These are phyloP conservation scores for Aphidius gifuensis DNA, from an alignment of 1,140 invertebrate species.

Conservation along the genomic window DNA sequence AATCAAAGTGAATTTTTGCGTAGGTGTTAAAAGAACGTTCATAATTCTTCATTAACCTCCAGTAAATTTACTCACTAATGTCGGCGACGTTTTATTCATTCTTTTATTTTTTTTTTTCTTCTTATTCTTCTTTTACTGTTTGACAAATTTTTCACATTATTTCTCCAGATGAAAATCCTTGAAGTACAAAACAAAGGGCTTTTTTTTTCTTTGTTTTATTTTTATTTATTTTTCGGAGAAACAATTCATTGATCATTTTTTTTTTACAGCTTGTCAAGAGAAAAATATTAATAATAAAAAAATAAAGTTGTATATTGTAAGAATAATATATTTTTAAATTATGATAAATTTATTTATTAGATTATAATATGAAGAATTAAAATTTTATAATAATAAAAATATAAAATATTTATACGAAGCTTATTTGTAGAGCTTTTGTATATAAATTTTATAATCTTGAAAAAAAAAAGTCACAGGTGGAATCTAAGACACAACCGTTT, in stretches of 20 bases:
- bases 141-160: neutral
- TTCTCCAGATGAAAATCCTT: neutral
- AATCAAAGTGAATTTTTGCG: slow-evolving; percentile 5
- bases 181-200: neutral
- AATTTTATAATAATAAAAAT: too few species aligned
- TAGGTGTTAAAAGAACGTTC: neutral
- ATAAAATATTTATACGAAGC: too few species aligned
- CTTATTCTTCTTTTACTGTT: neutral
- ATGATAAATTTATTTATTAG: too few species aligned
- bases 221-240: neutral
- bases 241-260: neutral
- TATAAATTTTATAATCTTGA: too few species aligned
- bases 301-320: too few species aligned
- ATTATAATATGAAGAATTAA: too few species aligned
- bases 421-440: too few species aligned
- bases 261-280: neutral
- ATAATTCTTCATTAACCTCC: slow-evolving; percentile 26
- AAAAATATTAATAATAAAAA: too few species aligned
- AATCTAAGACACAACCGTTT: too few species aligned
- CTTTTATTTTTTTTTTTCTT: slow-evolving; percentile 8
- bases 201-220: neutral
- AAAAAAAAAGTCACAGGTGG: too few species aligned
- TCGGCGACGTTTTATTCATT: slow-evolving; percentile 23
- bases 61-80: slow-evolving; percentile 31
- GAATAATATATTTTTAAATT: too few species aligned